These are phyloP conservation scores for Leuctra nigra DNA, from an alignment of 2,888 invertebrate genomes.

Conservation along the genomic window DNA sequence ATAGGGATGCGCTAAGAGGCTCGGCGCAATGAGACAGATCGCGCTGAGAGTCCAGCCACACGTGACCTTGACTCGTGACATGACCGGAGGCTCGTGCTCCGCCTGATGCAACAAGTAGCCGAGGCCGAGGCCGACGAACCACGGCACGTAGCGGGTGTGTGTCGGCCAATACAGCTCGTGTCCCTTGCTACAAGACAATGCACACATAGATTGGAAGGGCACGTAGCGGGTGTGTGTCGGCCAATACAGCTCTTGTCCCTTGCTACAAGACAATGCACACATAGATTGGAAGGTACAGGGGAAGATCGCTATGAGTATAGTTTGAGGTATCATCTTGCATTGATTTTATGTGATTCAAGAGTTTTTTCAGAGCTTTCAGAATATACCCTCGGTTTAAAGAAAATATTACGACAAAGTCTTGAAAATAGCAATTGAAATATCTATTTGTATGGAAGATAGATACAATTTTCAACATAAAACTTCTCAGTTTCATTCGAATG, in stretches of 20 bases:
- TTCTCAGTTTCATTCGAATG: no score
- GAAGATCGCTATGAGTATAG: no score
- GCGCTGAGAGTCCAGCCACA: background rate
- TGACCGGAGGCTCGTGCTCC: slow-evolving; percentile 5
- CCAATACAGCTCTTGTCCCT: slow-evolving; percentile 2
- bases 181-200: background rate
- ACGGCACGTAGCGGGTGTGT: slow-evolving; percentile 7
- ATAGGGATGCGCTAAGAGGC: background rate
- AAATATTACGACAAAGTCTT: no score
- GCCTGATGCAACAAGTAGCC: slow-evolving; percentile 8
- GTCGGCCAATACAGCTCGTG: slow-evolving; percentile 1
- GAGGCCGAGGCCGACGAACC: background rate
- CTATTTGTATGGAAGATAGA: no score
- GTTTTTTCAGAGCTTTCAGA: no score
- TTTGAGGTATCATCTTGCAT: no score
- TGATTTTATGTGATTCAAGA: no score
- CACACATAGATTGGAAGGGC: no score
- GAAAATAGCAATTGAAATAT: no score
- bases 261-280: background rate
- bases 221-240: slow-evolving; percentile 7
- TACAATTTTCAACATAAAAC: no score
- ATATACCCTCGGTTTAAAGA: no score
- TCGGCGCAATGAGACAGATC: slow-evolving; percentile 1
- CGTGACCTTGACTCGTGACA: background rate
- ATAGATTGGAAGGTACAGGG: no score